Evolutionary conservation across 2,113 vertebrate genomes (phyloP), one percentile per base, ranked within the genome.

Genomic region (Cercopithecus mona): DNA sequence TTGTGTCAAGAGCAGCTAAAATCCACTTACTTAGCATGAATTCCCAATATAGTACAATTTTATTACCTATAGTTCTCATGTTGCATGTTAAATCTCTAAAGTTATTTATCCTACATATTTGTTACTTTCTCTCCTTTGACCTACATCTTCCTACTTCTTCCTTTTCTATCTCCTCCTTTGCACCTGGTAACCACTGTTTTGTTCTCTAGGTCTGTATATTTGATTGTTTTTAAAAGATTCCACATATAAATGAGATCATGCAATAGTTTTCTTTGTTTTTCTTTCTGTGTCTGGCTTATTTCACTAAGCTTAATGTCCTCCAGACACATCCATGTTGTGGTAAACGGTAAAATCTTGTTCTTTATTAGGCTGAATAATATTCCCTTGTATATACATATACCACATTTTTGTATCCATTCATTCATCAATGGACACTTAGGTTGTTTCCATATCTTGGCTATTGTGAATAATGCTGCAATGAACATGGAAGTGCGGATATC

Each of bases 331-430:
- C 27, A 35, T 35, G 0, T 45, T 82, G 12, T 82, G 27, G 6
- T 3, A 72, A 40, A 50, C 32, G 38, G 9, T 35, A 90, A 40
- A 16, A 66, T 80, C 5, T 48, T 10, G 3, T 40, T 45, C 7
- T 50, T 38, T 64, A 35, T 23, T 52, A 52, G 48, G 76, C 10
- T 52, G 17, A 52, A 79, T 6, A 50, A 35, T 79, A 79, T 52
- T n/a, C 25, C 10, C 1, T 40, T 73, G 70, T 45, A 35, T 13
- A 32, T 2, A 50, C 3, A 32, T 27, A 30, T 1, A 4, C 1
- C 18, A 43, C 23, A 64, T 45, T 64, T 35, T 43, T 85, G 22
- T 66, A 30, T 32, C 40, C 27, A 45, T 66, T 66, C 30, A 45
- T 66, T 35, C 18, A 13, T 35, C 30, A 30, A 9, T 85, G 59